phyloP scores from a whole-genome alignment of 2,888 invertebrate species.

The Xanthostigma xanthostigma region DNA sequence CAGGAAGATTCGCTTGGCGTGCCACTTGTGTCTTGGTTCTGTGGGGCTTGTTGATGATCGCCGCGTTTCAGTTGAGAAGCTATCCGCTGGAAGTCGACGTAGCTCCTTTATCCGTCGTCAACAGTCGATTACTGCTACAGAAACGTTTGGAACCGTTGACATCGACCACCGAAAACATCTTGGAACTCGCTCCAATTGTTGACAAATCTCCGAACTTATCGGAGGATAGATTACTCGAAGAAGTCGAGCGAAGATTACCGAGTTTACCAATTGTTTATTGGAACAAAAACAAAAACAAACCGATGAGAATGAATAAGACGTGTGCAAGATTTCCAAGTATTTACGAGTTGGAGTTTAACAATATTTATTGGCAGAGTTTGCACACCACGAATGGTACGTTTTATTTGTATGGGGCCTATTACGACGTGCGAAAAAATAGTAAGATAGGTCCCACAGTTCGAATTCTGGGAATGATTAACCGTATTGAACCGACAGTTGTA shows the following conservation, averaged over 20 bases:
- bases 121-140: conserved; percentile 35
- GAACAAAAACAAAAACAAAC: conserved; percentile 67
- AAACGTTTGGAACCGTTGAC: conserved; percentile 29
- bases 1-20: not conserved
- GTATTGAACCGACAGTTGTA: conserved; percentile 67
- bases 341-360: conserved; percentile 84
- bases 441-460: conserved; percentile 70
- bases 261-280: conserved; percentile 76
- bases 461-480: conserved; percentile 62
- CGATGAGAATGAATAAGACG: conserved; percentile 48
- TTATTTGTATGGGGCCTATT: conserved; percentile 79
- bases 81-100: conserved; percentile 25
- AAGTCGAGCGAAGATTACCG: conserved; percentile 65
- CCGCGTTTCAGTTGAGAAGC: conserved; percentile 26
- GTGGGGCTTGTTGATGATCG: conserved; percentile 7
- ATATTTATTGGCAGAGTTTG: conserved; percentile 84
- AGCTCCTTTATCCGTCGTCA: conserved; percentile 18
- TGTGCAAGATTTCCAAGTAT: conserved; percentile 79
- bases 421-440: conserved; percentile 65
- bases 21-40: not conserved
- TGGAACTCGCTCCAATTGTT: conserved; percentile 39
- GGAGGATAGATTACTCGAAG: conserved; percentile 61
- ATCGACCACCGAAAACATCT: conserved; percentile 27
- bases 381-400: conserved; percentile 75
- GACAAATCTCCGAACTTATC: conserved; percentile 43